Conservation (phyloP, 1,140 invertebrate genomes). For the Anastrepha ludens region DNA sequence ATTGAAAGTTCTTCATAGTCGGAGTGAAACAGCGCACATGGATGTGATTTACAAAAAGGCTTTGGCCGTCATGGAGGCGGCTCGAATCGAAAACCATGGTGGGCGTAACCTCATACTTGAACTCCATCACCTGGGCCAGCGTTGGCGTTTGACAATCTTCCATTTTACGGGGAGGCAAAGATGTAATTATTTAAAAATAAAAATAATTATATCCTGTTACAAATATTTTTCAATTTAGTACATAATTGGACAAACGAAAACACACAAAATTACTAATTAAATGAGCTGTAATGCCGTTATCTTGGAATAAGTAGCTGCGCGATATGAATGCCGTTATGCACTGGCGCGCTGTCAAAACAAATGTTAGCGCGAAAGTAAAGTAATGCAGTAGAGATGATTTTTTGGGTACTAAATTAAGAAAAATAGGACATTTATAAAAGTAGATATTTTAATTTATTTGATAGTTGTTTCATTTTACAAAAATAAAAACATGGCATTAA, state of each 20-base stretch:
- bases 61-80: slow-evolving; percentile 11
- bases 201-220: too few species aligned
- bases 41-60: slow-evolving; percentile 22
- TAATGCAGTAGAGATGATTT: background rate
- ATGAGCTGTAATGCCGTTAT: background rate
- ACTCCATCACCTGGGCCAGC: slow-evolving; percentile 35
- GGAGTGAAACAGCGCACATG: slow-evolving; percentile 17
- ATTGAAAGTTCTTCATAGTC: slow-evolving; percentile 21
- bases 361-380: background rate
- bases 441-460: too few species aligned
- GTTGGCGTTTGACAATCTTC: slow-evolving; percentile 25
- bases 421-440: too few species aligned
- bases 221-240: background rate
- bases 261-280: background rate
- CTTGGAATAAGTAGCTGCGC: background rate
- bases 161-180: background rate
- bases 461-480: too few species aligned
- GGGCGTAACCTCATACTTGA: slow-evolving; percentile 35
- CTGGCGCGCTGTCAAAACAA: background rate
- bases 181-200: background rate
- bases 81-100: slow-evolving; percentile 31
- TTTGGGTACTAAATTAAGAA: background rate
- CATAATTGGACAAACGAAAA: background rate
- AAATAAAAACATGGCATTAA: too few species aligned
- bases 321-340: background rate